A percentile compares a stretch with the other conserved stretches of the same genome.
Conservation (phyloP, 2,113 vertebrate species). For the Pelobates fuscus region DNA sequence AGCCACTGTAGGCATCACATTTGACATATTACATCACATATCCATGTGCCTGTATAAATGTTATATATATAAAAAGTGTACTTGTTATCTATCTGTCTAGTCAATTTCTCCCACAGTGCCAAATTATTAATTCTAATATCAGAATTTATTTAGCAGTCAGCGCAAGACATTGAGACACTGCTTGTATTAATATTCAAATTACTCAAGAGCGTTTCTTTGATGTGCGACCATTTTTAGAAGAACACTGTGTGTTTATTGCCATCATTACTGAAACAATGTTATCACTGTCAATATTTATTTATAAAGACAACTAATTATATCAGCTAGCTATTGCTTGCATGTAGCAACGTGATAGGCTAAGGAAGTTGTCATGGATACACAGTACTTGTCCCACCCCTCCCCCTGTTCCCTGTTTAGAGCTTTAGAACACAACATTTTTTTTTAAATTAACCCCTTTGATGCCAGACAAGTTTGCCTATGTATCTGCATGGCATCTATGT, state of each 20-base stretch:
- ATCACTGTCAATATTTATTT: constrained; percentile 10
- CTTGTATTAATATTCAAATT: not conserved
- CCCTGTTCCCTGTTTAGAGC: not conserved
- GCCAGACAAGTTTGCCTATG: not conserved
- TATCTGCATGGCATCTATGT: no score
- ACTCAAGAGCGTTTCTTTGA: not conserved
- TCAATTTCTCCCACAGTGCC: not conserved
- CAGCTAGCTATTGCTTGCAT: not conserved
- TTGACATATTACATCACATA: no score
- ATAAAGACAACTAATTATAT: constrained; percentile 6
- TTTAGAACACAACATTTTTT: not conserved
- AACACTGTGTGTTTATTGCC: not conserved
- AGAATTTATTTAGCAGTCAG: not conserved
- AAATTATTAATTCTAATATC: not conserved
- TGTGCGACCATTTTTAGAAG: not conserved
- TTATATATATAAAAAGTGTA: not conserved
- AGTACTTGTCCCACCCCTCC: not conserved
- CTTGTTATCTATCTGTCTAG: no score
- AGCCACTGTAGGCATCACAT: no score
- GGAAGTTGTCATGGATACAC: constrained; percentile 1
- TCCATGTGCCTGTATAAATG: not conserved
- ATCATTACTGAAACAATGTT: constrained; percentile 14
- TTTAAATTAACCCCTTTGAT: not conserved
- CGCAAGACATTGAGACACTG: not conserved
- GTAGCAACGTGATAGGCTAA: not conserved